Percentiles rank a stretch among this genome's conserved stretches.
These are phyloP conservation scores for Tuta absoluta DNA, from an alignment of 2,888 invertebrate genomes.

Conservation along the genomic window DNA sequence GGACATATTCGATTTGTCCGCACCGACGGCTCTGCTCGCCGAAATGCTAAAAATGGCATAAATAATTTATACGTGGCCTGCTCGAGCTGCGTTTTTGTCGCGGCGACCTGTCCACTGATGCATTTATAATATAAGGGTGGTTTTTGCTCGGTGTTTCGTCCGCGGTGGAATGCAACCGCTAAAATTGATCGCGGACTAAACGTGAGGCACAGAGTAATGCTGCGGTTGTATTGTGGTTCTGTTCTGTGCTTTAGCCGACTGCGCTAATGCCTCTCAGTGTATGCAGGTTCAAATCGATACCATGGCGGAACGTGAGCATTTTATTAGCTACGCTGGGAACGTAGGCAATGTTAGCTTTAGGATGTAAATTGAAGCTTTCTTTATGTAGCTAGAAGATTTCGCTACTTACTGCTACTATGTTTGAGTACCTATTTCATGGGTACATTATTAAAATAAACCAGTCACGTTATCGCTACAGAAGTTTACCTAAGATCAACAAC, in stretches of 20 bases:
- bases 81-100: slow-evolving; percentile 74
- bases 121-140: slow-evolving; percentile 82
- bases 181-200: slow-evolving; percentile 80
- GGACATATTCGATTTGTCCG: slow-evolving; percentile 39
- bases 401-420: neutral
- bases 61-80: slow-evolving; percentile 79
- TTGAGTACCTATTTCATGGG: too few species aligned
- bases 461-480: slow-evolving; percentile 1
- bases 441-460: neutral
- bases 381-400: neutral
- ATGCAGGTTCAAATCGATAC: slow-evolving; percentile 22
- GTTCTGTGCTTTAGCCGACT: slow-evolving; percentile 6
- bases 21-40: slow-evolving; percentile 36
- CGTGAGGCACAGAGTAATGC: slow-evolving; percentile 74
- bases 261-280: slow-evolving; percentile 18
- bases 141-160: slow-evolving; percentile 74
- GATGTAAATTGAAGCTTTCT: neutral
- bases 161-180: slow-evolving; percentile 78
- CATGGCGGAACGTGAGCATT: slow-evolving; percentile 11
- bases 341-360: neutral
- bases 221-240: slow-evolving; percentile 44
- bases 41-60: slow-evolving; percentile 81
- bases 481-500: neutral
- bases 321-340: slow-evolving; percentile 17
- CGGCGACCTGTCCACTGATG: slow-evolving; percentile 79